Evolutionary conservation across 2,113 vertebrate species (phyloP).

Genomic region (Oostethus manadensis): DNA sequence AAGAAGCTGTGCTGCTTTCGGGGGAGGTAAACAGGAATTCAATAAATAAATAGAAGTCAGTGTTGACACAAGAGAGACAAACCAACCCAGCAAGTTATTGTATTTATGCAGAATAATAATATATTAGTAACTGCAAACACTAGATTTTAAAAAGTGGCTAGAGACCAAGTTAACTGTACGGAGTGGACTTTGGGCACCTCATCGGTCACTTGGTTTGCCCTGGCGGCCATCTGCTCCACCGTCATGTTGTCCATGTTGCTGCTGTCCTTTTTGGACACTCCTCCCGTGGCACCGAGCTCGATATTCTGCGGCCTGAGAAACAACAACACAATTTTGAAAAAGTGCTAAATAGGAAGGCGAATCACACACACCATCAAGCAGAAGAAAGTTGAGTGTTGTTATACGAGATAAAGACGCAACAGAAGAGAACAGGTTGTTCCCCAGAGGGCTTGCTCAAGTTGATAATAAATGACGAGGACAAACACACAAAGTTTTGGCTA

Average conservation of each 20-base stretch:
- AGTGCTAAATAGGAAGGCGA: not conserved
- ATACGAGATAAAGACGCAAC: no score
- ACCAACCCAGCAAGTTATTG: not conserved
- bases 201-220: slow-evolving; percentile 89
- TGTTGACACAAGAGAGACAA: not conserved
- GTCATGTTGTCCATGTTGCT: slow-evolving; percentile 84
- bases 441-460: no score
- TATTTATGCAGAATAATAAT: not conserved
- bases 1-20: no score
- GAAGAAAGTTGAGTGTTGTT: no score
- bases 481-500: not conserved
- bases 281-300: slow-evolving; percentile 56
- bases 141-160: no score
- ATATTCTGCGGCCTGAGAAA: slow-evolving; percentile 60
- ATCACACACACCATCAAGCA: not conserved
- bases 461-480: no score
- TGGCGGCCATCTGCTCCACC: slow-evolving; percentile 81
- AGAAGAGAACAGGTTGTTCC: no score
- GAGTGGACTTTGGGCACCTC: slow-evolving; percentile 75
- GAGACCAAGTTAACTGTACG: no score
- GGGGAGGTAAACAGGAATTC: not conserved
- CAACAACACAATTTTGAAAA: not conserved
- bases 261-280: slow-evolving; percentile 50
- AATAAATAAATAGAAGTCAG: not conserved
- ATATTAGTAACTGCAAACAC: no score